These are phyloP conservation scores for Drosophila nr. perissopoda DNA, from an alignment of 2,888 invertebrate species.

Conservation along the genomic window DNA sequence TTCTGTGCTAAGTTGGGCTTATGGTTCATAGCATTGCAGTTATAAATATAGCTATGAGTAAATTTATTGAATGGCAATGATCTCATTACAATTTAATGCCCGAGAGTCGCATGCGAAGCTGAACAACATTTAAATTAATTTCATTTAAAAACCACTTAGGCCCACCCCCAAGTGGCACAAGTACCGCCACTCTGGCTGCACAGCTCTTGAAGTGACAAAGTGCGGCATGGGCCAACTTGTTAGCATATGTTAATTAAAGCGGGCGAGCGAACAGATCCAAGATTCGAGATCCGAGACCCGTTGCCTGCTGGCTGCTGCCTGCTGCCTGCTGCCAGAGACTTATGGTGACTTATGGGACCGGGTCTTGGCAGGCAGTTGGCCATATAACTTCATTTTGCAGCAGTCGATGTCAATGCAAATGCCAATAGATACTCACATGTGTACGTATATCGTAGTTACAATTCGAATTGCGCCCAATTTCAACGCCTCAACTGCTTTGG, in stretches of 20 bases:
- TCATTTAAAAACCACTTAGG: slow-evolving; percentile 80
- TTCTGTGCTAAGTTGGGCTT: slow-evolving; percentile 40
- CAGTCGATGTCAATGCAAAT: slow-evolving; percentile 55
- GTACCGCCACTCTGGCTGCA: slow-evolving; percentile 46
- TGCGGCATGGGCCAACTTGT: slow-evolving; percentile 78
- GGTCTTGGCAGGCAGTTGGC: slow-evolving; percentile 54
- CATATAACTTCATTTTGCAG: slow-evolving; percentile 69
- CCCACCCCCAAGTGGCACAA: slow-evolving; percentile 74
- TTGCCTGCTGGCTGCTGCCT: slow-evolving; percentile 46
- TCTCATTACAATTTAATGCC: slow-evolving; percentile 76
- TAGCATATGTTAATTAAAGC: slow-evolving; percentile 81
- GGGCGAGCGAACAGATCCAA: slow-evolving; percentile 55
- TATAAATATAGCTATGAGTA: slow-evolving; percentile 73
- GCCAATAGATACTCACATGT: slow-evolving; percentile 54
- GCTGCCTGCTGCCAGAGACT: slow-evolving; percentile 52
- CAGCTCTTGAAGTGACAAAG: slow-evolving; percentile 74
- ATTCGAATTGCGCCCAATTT: slow-evolving; percentile 81
- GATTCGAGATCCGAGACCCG: slow-evolving; percentile 37
- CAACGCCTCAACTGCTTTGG: slow-evolving; percentile 73
- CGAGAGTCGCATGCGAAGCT: slow-evolving; percentile 30
- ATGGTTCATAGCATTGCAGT: slow-evolving; percentile 57
- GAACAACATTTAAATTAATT: slow-evolving; percentile 74
- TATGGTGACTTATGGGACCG: slow-evolving; percentile 71
- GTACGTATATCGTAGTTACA: slow-evolving; percentile 51
- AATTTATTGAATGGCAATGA: slow-evolving; percentile 75